Conservation (phyloP, 1,140 invertebrate species). For the Streblospio benedicti region DNA sequence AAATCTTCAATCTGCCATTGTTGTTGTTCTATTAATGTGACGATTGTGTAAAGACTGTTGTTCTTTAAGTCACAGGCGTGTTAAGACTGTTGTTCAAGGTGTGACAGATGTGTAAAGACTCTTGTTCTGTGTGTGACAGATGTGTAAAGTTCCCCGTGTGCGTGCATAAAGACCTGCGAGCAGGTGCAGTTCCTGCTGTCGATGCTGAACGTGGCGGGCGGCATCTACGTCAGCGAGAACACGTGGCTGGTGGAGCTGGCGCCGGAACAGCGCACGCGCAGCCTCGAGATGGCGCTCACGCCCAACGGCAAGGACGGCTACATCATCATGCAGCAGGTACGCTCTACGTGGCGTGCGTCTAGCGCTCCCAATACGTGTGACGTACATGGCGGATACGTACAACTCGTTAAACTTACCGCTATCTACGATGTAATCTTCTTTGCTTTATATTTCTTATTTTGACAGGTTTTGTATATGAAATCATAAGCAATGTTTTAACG, state of each 20-base stretch:
- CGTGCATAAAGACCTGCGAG: neutral
- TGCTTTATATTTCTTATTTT: too few relatives aligned
- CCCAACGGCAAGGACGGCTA: slow-evolving; percentile 8
- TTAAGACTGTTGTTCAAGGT: neutral
- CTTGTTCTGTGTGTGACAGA: neutral
- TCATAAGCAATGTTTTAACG: too few relatives aligned
- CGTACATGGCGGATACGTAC: neutral
- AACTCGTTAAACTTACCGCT: too few relatives aligned
- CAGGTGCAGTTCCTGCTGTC: slow-evolving; percentile 11
- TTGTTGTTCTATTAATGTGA: too few relatives aligned
- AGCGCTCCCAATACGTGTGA: neutral
- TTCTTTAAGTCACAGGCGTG: too few relatives aligned
- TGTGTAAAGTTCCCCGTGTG: neutral
- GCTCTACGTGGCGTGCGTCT: neutral
- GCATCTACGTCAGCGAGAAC: slow-evolving; percentile 16
- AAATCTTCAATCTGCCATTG: too few relatives aligned
- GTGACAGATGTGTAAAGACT: neutral
- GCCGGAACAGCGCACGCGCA: neutral
- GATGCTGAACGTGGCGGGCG: slow-evolving; percentile 8
- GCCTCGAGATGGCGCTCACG: slow-evolving; percentile 10
- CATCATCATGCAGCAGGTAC: slow-evolving; percentile 9
- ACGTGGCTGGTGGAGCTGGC: slow-evolving; percentile 15
- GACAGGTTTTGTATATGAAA: too few relatives aligned
- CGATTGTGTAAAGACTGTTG: too few relatives aligned
- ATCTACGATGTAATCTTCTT: too few relatives aligned